Evolutionary conservation across 2,797 vertebrate genomes (phyloP).

Genomic region (Epinephelus malabaricus): DNA sequence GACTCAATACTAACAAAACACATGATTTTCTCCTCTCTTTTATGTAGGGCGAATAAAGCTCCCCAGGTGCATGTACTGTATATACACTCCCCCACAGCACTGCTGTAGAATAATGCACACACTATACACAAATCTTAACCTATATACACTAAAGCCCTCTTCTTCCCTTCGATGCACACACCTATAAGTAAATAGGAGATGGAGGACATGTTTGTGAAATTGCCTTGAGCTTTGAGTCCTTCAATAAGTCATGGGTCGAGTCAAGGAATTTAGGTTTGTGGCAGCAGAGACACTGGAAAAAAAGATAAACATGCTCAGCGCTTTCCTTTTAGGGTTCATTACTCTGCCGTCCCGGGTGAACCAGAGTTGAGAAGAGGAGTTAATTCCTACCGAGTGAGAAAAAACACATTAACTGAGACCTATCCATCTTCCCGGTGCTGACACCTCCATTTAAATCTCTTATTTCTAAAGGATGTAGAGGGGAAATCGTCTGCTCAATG

Average conservation of each 20-base stretch:
- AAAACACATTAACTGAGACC: conserved; percentile 86
- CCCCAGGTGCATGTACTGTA: conserved; percentile 43
- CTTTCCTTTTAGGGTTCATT: conserved; percentile 84
- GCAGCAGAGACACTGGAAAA: conserved; percentile 50
- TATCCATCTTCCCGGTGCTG: conserved; percentile 83
- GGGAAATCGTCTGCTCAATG: conserved; percentile 56
- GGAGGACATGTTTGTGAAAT: conserved; percentile 80
- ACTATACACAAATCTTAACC: conserved; percentile 66
- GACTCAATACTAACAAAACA: conserved; percentile 32
- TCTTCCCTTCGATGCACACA: conserved; percentile 75
- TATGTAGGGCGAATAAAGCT: conserved; percentile 31
- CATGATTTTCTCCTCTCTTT: conserved; percentile 38
- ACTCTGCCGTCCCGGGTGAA: conserved; percentile 78
- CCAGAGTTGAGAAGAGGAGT: conserved; percentile 79
- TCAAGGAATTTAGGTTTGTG: conserved; percentile 73
- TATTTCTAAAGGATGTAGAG: conserved; percentile 76
- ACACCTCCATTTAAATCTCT: conserved; percentile 86
- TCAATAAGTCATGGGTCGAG: conserved; percentile 79
- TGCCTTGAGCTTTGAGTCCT: conserved; percentile 78
- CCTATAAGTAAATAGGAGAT: conserved; percentile 72
- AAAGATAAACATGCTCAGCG: conserved; percentile 81
- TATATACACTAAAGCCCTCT: conserved; percentile 48
- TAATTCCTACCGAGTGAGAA: conserved; percentile 81
- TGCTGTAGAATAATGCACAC: conserved; percentile 56
- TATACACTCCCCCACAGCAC: conserved; percentile 9